phyloP scores from a whole-genome alignment of 2,797 vertebrate species.

The Zalophus californianus region DNA sequence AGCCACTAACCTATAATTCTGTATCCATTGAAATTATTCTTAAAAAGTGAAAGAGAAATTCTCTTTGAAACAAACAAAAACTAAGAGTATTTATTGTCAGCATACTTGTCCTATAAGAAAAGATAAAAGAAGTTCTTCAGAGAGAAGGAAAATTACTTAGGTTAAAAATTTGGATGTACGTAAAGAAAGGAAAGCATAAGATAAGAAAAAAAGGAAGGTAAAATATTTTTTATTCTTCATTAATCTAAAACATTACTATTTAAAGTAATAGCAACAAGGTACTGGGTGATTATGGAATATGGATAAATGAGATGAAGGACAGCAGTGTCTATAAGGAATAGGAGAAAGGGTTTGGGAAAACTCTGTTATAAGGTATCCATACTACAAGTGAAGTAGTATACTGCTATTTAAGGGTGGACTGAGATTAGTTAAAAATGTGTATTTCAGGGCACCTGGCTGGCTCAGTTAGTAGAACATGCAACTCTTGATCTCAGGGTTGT shows the following conservation, averaged over 20 bases:
- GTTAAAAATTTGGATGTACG: not conserved
- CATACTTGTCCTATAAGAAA: not conserved
- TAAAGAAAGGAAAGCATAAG: not conserved
- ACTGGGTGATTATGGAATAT: not conserved
- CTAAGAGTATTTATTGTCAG: not conserved
- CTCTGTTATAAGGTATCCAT: not conserved
- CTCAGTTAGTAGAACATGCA: not conserved
- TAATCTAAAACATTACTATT: not conserved
- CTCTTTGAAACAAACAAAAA: not conserved
- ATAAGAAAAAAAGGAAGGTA: conserved; percentile 1
- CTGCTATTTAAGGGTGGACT: not conserved
- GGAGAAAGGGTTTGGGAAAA: not conserved
- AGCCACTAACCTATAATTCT: not conserved
- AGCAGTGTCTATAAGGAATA: not conserved
- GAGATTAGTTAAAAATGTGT: not conserved
- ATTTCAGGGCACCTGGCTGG: not conserved
- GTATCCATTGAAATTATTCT: not conserved
- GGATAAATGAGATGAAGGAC: not conserved
- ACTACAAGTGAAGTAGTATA: not conserved
- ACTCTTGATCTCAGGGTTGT: not conserved
- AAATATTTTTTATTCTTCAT: not conserved
- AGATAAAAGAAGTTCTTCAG: not conserved
- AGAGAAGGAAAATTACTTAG: not conserved
- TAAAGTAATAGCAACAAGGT: not conserved
- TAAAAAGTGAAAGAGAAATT: not conserved